phyloP scores from a whole-genome alignment of 1,140 invertebrate species.

The Ostrea denselamellosa region DNA sequence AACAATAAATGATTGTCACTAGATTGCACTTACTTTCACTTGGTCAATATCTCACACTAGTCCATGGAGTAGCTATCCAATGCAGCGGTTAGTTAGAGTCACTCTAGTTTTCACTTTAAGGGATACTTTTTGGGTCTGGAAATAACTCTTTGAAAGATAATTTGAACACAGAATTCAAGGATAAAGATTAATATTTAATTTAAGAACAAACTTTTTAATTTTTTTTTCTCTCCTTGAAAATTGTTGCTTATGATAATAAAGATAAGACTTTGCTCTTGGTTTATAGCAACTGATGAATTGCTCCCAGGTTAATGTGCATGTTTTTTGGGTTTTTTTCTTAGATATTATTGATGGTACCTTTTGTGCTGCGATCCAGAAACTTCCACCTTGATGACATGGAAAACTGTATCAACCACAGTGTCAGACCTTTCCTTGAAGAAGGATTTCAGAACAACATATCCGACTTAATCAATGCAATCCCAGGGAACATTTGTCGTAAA shows the following conservation, averaged over 20 bases:
- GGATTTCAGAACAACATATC: background rate
- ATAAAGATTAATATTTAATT: too few relatives aligned
- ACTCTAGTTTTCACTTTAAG: too few relatives aligned
- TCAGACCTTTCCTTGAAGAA: background rate
- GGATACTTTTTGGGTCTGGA: too few relatives aligned
- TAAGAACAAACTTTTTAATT: too few relatives aligned
- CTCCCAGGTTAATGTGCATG: too few relatives aligned
- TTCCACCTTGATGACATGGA: constrained; percentile 2
- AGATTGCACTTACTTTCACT: background rate
- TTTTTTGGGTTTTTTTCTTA: background rate
- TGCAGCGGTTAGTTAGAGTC: too few relatives aligned
- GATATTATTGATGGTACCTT: constrained; percentile 4
- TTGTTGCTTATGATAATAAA: too few relatives aligned
- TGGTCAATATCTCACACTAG: background rate
- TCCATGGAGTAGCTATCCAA: background rate
- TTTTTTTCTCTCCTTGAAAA: too few relatives aligned
- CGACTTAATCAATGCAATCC: background rate
- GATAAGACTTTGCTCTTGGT: too few relatives aligned
- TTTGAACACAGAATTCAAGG: too few relatives aligned
- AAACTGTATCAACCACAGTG: background rate
- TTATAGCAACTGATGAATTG: too few relatives aligned
- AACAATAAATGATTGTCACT: background rate
- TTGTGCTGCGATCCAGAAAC: background rate
- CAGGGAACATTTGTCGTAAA: background rate
- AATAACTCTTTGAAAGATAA: too few relatives aligned